Evolutionary conservation across 2,888 invertebrate species (phyloP).

Genomic region (Agapostemon virescens): DNA sequence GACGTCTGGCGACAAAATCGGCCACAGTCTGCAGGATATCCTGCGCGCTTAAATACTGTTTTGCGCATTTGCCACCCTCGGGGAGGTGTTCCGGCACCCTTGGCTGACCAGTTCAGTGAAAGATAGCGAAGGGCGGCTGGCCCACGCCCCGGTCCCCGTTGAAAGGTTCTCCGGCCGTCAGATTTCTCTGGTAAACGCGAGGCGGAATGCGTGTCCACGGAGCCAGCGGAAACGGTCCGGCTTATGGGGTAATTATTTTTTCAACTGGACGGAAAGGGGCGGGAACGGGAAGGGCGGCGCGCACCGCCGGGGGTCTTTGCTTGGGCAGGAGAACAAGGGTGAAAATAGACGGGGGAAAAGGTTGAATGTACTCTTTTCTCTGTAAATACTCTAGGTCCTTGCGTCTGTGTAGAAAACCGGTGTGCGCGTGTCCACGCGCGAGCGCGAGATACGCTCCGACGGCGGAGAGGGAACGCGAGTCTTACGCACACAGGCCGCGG

Average conservation of each 20-base stretch:
- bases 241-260: conserved; percentile 68
- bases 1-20: not conserved
- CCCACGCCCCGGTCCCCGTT: not conserved
- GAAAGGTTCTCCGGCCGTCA: conserved; percentile 9
- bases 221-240: conserved; percentile 54
- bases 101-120: not conserved
- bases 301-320: conserved; percentile 43
- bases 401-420: not conserved
- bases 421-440: not conserved
- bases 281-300: conserved; percentile 46
- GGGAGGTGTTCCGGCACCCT: not conserved
- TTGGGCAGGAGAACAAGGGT: conserved; percentile 48
- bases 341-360: conserved; percentile 56
- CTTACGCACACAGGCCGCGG: conserved; percentile 42
- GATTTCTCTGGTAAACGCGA: conserved; percentile 28
- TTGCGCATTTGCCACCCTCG: not conserved
- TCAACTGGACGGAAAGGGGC: conserved; percentile 59
- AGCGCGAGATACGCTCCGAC: conserved; percentile 41
- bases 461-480: conserved; percentile 34
- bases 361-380: conserved; percentile 56
- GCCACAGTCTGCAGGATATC: not conserved
- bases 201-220: conserved; percentile 26
- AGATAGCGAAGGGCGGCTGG: not conserved
- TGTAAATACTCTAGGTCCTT: conserved; percentile 35
- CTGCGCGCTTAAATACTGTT: not conserved